Conservation (phyloP, 2,113 vertebrate species). For the Sylvicapra grimmia region DNA sequence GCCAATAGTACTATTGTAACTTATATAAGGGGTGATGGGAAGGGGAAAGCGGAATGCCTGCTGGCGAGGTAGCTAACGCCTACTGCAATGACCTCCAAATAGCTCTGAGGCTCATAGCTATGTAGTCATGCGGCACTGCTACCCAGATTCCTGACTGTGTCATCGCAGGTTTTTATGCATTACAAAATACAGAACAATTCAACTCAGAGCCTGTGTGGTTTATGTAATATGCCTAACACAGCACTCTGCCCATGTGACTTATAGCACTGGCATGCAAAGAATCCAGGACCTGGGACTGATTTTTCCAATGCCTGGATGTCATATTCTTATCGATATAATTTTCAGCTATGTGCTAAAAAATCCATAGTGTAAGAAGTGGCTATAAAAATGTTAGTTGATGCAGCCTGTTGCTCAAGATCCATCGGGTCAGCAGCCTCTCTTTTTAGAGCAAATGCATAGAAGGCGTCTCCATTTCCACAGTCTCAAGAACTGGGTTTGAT, state of each 20-base stretch:
- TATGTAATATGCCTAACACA: background rate
- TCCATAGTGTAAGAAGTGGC: background rate
- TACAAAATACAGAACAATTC: background rate
- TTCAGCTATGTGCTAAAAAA: conserved; percentile 22
- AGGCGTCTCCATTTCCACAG: no score
- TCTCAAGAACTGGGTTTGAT: background rate
- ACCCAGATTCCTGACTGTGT: background rate
- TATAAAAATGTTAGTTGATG: conserved; percentile 23
- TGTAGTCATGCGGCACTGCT: background rate
- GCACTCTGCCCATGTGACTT: background rate
- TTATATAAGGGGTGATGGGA: background rate
- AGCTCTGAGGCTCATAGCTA: background rate
- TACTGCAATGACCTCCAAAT: background rate
- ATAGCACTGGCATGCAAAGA: background rate
- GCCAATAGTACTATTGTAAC: background rate
- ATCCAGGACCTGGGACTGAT: background rate
- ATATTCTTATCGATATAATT: conserved; percentile 22
- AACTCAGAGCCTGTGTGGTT: background rate
- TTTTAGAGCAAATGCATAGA: background rate
- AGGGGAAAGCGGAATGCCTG: background rate
- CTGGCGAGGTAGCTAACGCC: rapidly evolving
- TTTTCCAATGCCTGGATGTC: conserved; percentile 7
- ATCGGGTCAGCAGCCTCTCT: background rate
- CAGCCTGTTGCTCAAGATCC: background rate
- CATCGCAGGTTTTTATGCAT: background rate